Base-by-base conservation (phyloP, 2,888 invertebrate genomes). In the Serripes groenlandicus region DNA sequence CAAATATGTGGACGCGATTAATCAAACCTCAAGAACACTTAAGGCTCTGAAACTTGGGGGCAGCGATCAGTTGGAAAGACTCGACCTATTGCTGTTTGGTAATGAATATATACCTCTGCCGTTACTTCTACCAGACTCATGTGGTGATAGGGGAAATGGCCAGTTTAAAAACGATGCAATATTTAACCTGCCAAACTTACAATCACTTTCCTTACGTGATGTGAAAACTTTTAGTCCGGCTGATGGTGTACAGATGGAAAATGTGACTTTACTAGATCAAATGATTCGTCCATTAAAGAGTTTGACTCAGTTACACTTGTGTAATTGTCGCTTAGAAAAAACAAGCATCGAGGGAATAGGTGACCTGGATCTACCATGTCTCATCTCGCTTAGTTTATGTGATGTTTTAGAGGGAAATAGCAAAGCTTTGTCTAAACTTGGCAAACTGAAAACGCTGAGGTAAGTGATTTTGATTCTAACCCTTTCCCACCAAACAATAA, bases 301-400 rank as follows among this genome's bases (percentile, higher is more conserved):
- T 77, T 95, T 97, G 68, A 96, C 96, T 4, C 96, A 97, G 93
- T 94, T 97, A 85, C 97, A 97, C 92, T 94, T 97, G 52, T 97
- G 97, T 0, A 96, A 96, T 88, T 97, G 97, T 92, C 70, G 81
- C n/a, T 71, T 91, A 23, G 86, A 86, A 15, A 49, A 84, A 32
- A 85, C 84, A 30, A 95, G 95, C 81, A 96, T 97, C 80, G 96
- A 96, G 91, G 97, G 96, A 92, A 95, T 97, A 35, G 95, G 95
- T 30, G 69, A 81, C 32, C 70, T 86, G 73, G 96, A 96, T 87
- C 95, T 98, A 88, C 96, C 96, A 37, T 96, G 96, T 91, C 95
- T 99, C 86, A 95, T 96, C 30, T 97, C 97, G 1, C 95, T 99
- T 23, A 96, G 97, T 87, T 95, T 99, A 66, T 97, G 97, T 93